Conservation (phyloP, 1,140 invertebrate species). For the Drosophila arizonae region DNA sequence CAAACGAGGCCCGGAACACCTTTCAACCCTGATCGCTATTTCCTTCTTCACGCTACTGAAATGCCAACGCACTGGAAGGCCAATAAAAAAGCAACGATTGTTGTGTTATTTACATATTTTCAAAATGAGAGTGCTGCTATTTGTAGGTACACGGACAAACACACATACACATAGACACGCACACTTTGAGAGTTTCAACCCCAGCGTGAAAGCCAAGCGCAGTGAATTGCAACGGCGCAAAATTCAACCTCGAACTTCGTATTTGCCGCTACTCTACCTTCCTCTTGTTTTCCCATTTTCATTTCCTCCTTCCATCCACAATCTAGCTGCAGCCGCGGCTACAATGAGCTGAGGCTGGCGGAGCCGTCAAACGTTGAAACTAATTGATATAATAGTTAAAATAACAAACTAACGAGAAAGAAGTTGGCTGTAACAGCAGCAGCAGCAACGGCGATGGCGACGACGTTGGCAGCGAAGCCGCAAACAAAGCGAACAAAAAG, state of each 20-base stretch:
- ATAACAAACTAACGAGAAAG: conserved; percentile 80
- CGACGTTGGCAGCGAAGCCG: neutral
- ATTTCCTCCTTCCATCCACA: conserved; percentile 55
- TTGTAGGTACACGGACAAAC: conserved; percentile 36
- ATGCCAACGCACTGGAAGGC: conserved; percentile 59
- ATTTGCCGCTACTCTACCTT: conserved; percentile 10
- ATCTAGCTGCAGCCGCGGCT: conserved; percentile 21
- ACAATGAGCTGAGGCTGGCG: conserved; percentile 37
- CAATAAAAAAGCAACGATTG: conserved; percentile 35
- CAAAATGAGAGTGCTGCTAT: conserved; percentile 54
- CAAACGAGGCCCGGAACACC: conserved; percentile 59
- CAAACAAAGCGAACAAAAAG: conserved; percentile 7
- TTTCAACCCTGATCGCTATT: conserved; percentile 56
- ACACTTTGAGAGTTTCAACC: conserved; percentile 27
- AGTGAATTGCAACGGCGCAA: conserved; percentile 66
- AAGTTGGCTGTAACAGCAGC: conserved; percentile 34
- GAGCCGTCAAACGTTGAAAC: conserved; percentile 72
- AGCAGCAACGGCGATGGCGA: neutral
- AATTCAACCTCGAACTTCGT: conserved; percentile 27
- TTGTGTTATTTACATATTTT: conserved; percentile 71
- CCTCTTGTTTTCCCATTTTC: conserved; percentile 54
- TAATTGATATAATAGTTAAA: conserved; percentile 82
- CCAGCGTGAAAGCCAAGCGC: conserved; percentile 52
- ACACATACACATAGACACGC: neutral
- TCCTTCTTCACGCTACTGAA: conserved; percentile 60